Base-by-base conservation (phyloP, 2,797 vertebrate species). In the Fundulus diaphanus region DNA sequence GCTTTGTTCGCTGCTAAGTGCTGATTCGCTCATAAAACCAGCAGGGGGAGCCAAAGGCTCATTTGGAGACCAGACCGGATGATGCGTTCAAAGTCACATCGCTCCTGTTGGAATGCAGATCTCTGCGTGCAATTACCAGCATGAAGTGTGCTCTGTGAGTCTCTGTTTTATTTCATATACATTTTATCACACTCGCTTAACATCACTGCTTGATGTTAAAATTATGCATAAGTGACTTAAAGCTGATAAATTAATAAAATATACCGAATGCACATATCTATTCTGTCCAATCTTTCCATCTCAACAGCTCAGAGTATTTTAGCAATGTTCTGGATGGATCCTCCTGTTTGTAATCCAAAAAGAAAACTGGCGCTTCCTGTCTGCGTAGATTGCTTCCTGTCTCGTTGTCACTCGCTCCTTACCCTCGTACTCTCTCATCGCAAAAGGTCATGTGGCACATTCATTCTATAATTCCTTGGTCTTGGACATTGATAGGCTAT, bases 11-110 rank as follows among this genome's bases (percentile, higher is more conserved):
- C 18, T 46, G 48, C 67, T 70, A 27, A 33, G 68, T 70, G 82
- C 63, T 86, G 85, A 68, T 88, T 59, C 35, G 56, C 72, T 31
- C n/a, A 22, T 15, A 5, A 42, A 15, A 48, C 92, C 95, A 93
- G 92, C 90, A 95, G 94, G 89, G 87, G 94, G 94, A 78, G 83
- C 72, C 93, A 94, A 78, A 72, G 84, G 73, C 82, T 85, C 85
- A 52, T 79, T 74, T 67, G 70, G 78, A 3, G n/a, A 65, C 1
- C 59, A 20, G 24, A 16, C 63, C 15, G 44, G 51, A 44, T 85
- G 85, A 56, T 61, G 82, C 85, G 69, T 90, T 87, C 84, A 88
- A 0, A 72, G 84, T n/a, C 24, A 70, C 82, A 13, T 76, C 20
- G 40, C 46, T 78, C 67, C 11, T 35, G 57, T 61, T 61, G 59